Conservation (phyloP, 2,113 vertebrate species). For the Bujurquina vittata region DNA sequence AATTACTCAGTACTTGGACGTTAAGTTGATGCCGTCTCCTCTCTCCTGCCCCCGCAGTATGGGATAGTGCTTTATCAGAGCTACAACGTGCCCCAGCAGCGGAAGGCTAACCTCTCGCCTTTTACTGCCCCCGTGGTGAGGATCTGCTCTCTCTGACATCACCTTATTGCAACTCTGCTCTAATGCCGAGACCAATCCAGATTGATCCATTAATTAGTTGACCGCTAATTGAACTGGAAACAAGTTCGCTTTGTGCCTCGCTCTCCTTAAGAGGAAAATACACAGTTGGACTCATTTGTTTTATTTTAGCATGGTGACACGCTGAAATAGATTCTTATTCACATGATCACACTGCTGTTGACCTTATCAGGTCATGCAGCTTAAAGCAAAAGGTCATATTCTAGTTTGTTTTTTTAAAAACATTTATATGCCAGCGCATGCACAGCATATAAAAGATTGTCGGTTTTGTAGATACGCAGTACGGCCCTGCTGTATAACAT, state of each 20-base stretch:
- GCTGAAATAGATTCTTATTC: conserved; percentile 10
- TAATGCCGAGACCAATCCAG: conserved; percentile 31
- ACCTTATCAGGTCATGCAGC: conserved; percentile 24
- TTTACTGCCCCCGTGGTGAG: conserved; percentile 90
- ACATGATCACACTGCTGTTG: neutral
- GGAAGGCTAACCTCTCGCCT: conserved; percentile 83
- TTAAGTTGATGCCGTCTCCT: neutral
- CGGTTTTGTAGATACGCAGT: neutral
- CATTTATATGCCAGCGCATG: conserved; percentile 3
- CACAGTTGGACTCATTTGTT: neutral
- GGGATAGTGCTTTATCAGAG: conserved; percentile 93
- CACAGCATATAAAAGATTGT: neutral
- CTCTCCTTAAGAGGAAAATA: neutral
- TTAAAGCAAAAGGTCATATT: neutral
- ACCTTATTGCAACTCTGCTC: neutral
- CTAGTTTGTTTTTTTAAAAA: neutral
- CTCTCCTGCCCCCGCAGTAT: conserved; percentile 80
- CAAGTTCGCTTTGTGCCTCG: neutral
- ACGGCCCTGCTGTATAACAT: neutral
- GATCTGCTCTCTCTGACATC: conserved; percentile 50
- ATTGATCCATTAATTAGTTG: conserved; percentile 47
- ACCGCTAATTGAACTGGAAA: conserved; percentile 19
- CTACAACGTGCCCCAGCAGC: conserved; percentile 89
- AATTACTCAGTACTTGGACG: neutral
- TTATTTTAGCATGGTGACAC: neutral